Percentiles rank a stretch among this genome's conserved stretches.
These are phyloP conservation scores for Drosophila kurseongensis DNA, from an alignment of 1,140 invertebrate genomes.

Conservation along the genomic window DNA sequence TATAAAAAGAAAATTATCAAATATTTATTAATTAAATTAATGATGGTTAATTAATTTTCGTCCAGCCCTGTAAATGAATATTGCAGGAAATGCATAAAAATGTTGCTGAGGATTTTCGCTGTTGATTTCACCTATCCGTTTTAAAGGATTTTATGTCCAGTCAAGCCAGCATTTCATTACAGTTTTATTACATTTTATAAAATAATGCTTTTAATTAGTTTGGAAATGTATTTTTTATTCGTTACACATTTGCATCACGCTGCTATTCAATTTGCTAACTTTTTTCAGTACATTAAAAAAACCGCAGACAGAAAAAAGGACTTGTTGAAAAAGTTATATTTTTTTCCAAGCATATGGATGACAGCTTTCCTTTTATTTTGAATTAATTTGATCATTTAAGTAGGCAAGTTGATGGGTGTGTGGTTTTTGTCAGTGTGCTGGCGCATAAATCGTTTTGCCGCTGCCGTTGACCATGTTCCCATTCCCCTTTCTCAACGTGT, in stretches of 20 bases:
- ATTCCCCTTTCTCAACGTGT: slow-evolving; percentile 1
- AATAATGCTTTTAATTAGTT: slow-evolving; percentile 1
- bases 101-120: no score
- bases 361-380: background rate
- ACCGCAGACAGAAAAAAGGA: background rate
- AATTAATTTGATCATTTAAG: slow-evolving; percentile 4
- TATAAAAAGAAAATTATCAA: background rate
- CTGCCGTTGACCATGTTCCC: slow-evolving; percentile 39
- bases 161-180: background rate
- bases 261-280: slow-evolving; percentile 4
- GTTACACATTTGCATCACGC: background rate
- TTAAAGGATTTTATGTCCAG: background rate
- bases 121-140: background rate
- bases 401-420: background rate
- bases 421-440: slow-evolving; percentile 19
- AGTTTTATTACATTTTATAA: background rate
- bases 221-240: background rate
- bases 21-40: background rate
- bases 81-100: no score
- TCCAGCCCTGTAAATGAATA: no score
- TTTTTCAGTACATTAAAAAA: background rate
- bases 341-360: background rate
- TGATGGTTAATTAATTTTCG: no score
- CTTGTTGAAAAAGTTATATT: background rate
- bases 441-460: slow-evolving; percentile 65